Evolutionary conservation across 2,888 invertebrate genomes (phyloP), one percentile per base, ranked within the genome.

Genomic region (Meta bourneti): DNA sequence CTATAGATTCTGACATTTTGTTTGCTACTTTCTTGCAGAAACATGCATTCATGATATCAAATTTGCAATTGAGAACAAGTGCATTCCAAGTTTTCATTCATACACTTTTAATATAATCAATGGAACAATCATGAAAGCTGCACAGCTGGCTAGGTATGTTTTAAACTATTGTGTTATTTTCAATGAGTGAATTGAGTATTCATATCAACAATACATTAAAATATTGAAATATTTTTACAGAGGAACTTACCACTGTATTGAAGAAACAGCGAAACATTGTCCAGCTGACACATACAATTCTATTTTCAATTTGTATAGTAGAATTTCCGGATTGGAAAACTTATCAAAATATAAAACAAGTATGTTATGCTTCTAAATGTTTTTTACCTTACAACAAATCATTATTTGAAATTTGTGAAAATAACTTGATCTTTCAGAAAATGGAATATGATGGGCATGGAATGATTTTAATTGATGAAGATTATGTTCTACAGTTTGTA

Each of bases 291-390:
- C 61, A 16, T 61, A 54, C 19, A 75, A 54, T 5, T 9, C 49
- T 1, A 48, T 75, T 34, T 84, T 75, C 74, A 75, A 84, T 54
- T 84, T 84, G 13, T 84, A 61, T 34, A 84, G 71, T n/a, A 54
- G 19, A 16, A 75, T 84, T 20, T 54, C 74, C 52, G 84, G 84
- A 20, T 16, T 84, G 61, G 84, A 84, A 74, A 74, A 20, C 1
- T 19, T 84, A 8, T 84, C 84, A 54, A 74, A 48, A 74, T 74
- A 72, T 75, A 74, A 75, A 54, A 49, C 13, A 84, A 9, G 84
- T 84, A 34, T 61, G 20, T 69, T 8, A 49, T 49, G 6, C 61
- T 7, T 61, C 61, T 61, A 11, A 61, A 8, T 34, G 34, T 4
- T 34, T 34, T 4, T 34, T 34, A 34, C 34, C 34, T 34, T 34